These are phyloP conservation scores for Esox lucius DNA, from an alignment of 2,797 vertebrate species.

Conservation along the genomic window DNA sequence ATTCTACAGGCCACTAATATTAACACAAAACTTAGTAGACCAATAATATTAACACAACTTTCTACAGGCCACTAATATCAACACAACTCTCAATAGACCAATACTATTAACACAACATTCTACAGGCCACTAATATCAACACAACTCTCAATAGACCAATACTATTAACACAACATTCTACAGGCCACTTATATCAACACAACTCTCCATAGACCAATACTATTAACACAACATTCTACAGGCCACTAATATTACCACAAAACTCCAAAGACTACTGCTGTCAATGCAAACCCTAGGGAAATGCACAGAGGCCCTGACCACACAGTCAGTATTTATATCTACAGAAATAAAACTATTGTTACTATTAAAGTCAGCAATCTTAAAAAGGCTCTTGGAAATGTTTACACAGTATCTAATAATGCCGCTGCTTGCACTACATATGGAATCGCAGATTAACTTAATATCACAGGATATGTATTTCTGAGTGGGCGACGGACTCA, in stretches of 20 bases:
- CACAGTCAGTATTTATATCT: slow-evolving; percentile 71
- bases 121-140: not conserved
- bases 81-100: not conserved
- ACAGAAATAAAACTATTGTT: slow-evolving; percentile 72
- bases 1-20: not conserved
- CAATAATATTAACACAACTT: too few relatives aligned
- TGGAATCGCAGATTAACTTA: slow-evolving; percentile 74
- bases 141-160: not conserved
- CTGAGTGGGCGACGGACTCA: slow-evolving; percentile 57
- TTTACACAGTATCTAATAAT: slow-evolving; percentile 77
- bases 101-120: not conserved
- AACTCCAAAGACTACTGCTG: slow-evolving; percentile 63
- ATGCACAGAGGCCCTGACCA: slow-evolving; percentile 57
- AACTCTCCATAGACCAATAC: not conserved
- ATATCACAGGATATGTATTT: slow-evolving; percentile 61
- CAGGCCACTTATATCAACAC: not conserved
- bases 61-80: not conserved
- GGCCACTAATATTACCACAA: slow-evolving; percentile 37
- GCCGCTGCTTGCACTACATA: slow-evolving; percentile 73
- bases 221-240: not conserved
- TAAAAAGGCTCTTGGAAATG: slow-evolving; percentile 72
- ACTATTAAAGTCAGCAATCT: slow-evolving; percentile 53
- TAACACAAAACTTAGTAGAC: too few relatives aligned
- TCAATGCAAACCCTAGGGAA: slow-evolving; percentile 66
- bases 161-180: slow-evolving; percentile 48